Percentiles rank a stretch among this genome's conserved stretches.
These are phyloP conservation scores for Oreocharis arfaki DNA, from an alignment of 2,113 vertebrate genomes.

Conservation along the genomic window DNA sequence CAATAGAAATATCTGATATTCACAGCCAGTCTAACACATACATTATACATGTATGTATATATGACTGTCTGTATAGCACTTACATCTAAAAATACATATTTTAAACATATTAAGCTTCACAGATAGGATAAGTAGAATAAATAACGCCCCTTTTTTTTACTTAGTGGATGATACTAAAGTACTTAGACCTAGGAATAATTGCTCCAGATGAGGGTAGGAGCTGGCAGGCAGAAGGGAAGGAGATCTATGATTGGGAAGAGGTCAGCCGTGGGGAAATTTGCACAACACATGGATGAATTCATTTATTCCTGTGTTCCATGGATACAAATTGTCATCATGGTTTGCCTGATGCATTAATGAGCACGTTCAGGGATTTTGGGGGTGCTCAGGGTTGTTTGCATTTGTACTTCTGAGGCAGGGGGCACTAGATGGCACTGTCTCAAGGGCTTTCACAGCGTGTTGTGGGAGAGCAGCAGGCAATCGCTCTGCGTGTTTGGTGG, in stretches of 20 bases:
- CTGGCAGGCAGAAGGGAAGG: not conserved
- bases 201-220: not conserved
- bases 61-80: not conserved
- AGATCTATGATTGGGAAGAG: not conserved
- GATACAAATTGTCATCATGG: not conserved
- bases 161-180: not conserved
- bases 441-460: not conserved
- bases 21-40: not conserved
- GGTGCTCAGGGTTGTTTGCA: not conserved
- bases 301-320: not conserved
- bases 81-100: not conserved
- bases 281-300: not conserved
- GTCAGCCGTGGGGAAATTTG: not conserved
- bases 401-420: not conserved
- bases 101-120: not conserved
- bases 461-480: not conserved
- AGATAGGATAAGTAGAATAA: not conserved
- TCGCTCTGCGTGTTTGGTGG: not conserved
- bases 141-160: not conserved
- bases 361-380: accelerated
- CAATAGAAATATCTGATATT: not conserved
- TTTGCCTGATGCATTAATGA: not conserved
- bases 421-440: not conserved
- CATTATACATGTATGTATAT: accelerated
- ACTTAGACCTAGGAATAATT: not conserved